Evolutionary conservation across 2,888 invertebrate genomes (phyloP), one percentile per base, ranked within the genome.

Genomic region (Aleiodes alternator): DNA sequence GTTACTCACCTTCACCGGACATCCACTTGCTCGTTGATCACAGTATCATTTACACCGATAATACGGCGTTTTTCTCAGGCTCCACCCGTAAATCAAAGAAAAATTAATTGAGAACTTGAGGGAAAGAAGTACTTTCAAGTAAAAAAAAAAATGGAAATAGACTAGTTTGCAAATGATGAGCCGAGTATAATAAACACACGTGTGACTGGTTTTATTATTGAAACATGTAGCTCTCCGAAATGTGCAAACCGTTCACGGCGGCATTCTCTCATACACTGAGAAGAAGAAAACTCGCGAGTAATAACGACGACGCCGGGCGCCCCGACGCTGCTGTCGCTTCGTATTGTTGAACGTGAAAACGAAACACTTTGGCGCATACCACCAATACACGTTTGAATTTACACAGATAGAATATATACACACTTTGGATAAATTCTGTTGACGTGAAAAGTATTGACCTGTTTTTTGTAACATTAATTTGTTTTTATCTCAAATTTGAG

Each of bases 251-350:
- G 83, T 82, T 85, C 85, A 86, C 87, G 85, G 84, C 84, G 87
- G 84, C 88, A 86, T 87, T 86, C 82, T 84, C 84, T 82, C 83
- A 83, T 83, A 82, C 82, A 88, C 87, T 87, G 85, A 77, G 69
- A 69, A 72, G 59, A 23, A 68, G 51, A 16, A 34, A 34, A 69
- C 38, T 64, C 34, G 29, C 73, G 57, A 73, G 74, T 70, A 23
- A 57, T 64, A 29, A 38, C 55, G 76, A 76, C 77, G 80, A 81
- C 80, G 80, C 81, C 78, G 72, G 78, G 80, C 79, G 79, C 79
- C 80, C 61, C 73, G 74, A 74, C 69, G 69, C 79, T 57, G 78
- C 79, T 61, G 78, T 76, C 78, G 81, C 79, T 79, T 77, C 79
- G 79, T 77, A 80, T 79, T 34, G 59, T 34, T 29, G 43, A 64